A percentile compares a stretch with the other conserved stretches of the same genome.
Conservation (phyloP, 2,113 vertebrate genomes). For the Microtus pennsylvanicus region DNA sequence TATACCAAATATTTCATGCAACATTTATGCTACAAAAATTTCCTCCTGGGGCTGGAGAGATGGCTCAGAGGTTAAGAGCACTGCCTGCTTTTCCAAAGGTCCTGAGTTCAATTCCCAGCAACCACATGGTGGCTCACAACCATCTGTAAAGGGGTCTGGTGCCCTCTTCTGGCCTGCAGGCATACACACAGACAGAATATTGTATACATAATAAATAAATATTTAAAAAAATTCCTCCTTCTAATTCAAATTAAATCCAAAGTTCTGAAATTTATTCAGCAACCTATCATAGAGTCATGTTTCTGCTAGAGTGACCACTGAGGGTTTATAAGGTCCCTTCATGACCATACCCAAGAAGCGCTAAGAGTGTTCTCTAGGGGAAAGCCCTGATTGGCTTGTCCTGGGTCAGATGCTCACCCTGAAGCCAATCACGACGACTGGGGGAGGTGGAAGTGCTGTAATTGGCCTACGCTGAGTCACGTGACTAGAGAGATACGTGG, state of each 20-base stretch:
- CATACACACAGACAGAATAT: too few relatives aligned
- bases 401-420: not conserved
- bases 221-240: not conserved
- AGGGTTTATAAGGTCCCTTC: fast-evolving
- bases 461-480: not conserved
- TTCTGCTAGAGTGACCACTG: fast-evolving
- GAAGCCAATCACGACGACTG: not conserved
- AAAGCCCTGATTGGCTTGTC: not conserved
- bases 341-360: fast-evolving
- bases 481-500: not conserved
- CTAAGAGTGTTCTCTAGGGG: fast-evolving
- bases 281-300: not conserved
- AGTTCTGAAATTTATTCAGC: not conserved
- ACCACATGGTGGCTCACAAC: too few relatives aligned
- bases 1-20: not conserved
- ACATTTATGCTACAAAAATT: not conserved
- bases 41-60: not conserved
- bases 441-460: not conserved
- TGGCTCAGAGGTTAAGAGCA: too few relatives aligned
- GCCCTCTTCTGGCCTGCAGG: too few relatives aligned
- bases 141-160: too few relatives aligned
- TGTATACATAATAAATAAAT: too few relatives aligned
- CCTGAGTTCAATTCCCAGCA: too few relatives aligned
- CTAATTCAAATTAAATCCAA: not conserved
- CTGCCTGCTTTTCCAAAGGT: too few relatives aligned